Evolutionary conservation across 2,113 vertebrate genomes (phyloP).

Genomic region (Elgaria multicarinata): DNA sequence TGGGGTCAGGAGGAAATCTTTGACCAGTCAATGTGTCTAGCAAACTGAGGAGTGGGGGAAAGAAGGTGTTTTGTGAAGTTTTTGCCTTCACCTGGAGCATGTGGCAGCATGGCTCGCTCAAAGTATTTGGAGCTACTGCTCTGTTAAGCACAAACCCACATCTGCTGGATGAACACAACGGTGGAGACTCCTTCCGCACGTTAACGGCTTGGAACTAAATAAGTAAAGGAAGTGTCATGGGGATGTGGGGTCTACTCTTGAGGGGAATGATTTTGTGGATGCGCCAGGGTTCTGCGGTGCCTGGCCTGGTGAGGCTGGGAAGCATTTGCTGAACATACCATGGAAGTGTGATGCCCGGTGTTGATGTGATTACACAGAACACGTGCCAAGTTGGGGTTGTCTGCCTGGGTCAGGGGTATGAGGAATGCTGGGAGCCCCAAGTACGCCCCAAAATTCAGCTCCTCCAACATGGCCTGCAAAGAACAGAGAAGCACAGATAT

Average conservation of each 20-base stretch:
- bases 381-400: conserved; percentile 88
- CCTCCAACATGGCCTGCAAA: conserved; percentile 88
- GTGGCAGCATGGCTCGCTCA: too few relatives aligned
- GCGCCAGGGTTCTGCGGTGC: too few relatives aligned
- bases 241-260: not conserved
- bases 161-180: not conserved
- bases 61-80: not conserved
- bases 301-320: not conserved
- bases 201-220: not conserved
- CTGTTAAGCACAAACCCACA: not conserved
- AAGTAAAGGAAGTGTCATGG: not conserved
- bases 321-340: conserved; percentile 72
- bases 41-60: not conserved
- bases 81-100: not conserved
- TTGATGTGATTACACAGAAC: conserved; percentile 90
- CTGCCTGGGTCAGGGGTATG: conserved; percentile 81
- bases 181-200: not conserved
- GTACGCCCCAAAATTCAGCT: conserved; percentile 92
- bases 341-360: conserved; percentile 90
- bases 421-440: conserved; percentile 91
- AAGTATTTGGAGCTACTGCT: not conserved
- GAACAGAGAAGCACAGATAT: not conserved
- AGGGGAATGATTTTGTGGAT: not conserved
- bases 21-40: not conserved
- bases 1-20: not conserved